phyloP scores from a whole-genome alignment of 2,113 vertebrate genomes.

The Cichladusa arquata region DNA sequence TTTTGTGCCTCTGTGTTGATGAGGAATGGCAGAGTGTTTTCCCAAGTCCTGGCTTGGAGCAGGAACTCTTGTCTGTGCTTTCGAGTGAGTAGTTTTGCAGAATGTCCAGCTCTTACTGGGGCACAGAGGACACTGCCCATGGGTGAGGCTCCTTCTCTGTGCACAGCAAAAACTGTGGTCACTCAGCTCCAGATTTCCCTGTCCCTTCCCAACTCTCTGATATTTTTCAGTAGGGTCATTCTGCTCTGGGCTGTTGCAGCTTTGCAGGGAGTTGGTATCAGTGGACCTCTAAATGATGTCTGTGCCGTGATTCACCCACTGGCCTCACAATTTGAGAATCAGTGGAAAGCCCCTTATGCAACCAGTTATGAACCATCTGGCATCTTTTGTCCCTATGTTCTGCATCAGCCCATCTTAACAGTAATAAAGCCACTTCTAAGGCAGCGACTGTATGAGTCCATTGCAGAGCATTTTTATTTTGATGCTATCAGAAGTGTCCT shows the following conservation, averaged over 20 bases:
- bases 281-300: background rate
- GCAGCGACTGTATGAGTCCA: fast-evolving
- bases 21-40: background rate
- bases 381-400: background rate
- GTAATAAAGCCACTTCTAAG: background rate
- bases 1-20: background rate
- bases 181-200: background rate
- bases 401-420: background rate
- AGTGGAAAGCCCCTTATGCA: background rate
- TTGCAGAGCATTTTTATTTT: background rate
- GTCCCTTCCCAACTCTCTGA: background rate
- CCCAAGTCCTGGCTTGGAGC: background rate
- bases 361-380: background rate
- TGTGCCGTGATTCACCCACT: background rate
- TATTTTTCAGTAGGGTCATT: background rate
- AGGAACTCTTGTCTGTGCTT: background rate
- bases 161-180: background rate
- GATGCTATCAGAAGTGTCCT: background rate
- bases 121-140: fast-evolving
- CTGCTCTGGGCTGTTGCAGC: background rate
- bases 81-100: fast-evolving
- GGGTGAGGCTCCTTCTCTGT: background rate
- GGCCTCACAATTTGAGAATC: background rate
- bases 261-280: background rate
- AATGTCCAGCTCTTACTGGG: background rate